phyloP scores from a whole-genome alignment of 2,888 invertebrate species.

The Diploptera punctata region DNA sequence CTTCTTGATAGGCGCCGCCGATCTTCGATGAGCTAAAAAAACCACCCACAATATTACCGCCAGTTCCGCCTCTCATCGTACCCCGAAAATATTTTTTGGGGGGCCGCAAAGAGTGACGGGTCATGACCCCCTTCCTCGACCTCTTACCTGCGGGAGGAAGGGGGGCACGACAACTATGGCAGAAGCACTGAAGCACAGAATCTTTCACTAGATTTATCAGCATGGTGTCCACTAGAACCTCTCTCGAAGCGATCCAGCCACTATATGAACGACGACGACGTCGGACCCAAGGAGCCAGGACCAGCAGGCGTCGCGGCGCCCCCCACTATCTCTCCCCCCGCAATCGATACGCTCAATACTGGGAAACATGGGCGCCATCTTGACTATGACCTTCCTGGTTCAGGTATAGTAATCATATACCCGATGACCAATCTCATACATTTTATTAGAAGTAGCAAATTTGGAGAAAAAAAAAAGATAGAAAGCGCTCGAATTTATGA shows the following conservation, averaged over 20 bases:
- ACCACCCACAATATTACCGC: too few species aligned
- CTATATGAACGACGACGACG: background rate
- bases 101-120: background rate
- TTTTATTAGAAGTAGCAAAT: too few species aligned
- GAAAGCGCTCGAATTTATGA: too few species aligned
- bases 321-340: constrained; percentile 43
- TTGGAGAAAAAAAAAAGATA: too few species aligned
- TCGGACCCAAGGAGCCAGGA: background rate
- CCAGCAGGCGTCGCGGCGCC: constrained; percentile 6
- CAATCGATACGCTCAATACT: constrained; percentile 33
- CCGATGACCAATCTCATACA: too few species aligned
- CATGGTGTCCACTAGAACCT: constrained; percentile 61
- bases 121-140: background rate
- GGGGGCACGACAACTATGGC: constrained; percentile 90
- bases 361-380: constrained; percentile 23
- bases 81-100: too few species aligned
- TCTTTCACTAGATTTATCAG: constrained; percentile 89
- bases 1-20: constrained; percentile 76
- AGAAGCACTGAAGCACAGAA: constrained; percentile 93
- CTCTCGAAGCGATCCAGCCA: background rate
- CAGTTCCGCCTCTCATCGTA: too few species aligned
- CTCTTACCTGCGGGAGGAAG: constrained; percentile 75
- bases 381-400: background rate
- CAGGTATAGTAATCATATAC: too few species aligned
- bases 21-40: constrained; percentile 46